These are phyloP conservation scores for Vanacampus margaritifer DNA, from an alignment of 2,113 vertebrate genomes.

Conservation along the genomic window DNA sequence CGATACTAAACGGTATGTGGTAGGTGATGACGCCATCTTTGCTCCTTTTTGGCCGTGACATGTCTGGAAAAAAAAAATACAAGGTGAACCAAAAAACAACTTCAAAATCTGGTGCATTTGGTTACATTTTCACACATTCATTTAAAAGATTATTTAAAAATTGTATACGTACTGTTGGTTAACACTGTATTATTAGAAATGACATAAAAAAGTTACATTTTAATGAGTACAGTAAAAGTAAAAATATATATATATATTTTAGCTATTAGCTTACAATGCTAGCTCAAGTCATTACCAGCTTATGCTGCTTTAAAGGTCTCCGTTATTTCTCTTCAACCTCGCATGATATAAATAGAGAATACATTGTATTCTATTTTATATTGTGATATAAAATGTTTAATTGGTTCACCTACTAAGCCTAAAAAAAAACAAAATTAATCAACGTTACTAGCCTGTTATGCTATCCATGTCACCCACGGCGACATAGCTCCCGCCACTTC, in stretches of 20 bases:
- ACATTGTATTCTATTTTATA: not conserved
- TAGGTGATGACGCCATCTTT: slow-evolving; percentile 34
- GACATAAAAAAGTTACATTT: too few species aligned
- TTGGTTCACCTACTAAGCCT: not conserved
- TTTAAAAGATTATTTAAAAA: not conserved
- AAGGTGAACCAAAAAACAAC: not conserved
- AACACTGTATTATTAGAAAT: too few species aligned
- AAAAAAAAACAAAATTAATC: not conserved
- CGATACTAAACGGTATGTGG: slow-evolving; percentile 15
- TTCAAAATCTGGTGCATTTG: not conserved
- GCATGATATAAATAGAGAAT: not conserved
- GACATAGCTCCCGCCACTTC: not conserved
- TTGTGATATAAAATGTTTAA: not conserved
- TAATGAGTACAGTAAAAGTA: too few species aligned
- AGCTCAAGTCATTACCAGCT: too few species aligned
- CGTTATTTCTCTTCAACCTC: not conserved
- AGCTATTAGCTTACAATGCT: too few species aligned
- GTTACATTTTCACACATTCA: not conserved
- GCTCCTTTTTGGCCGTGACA: slow-evolving; percentile 19
- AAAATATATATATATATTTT: too few species aligned
- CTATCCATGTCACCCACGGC: not conserved
- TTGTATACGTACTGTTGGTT: too few species aligned
- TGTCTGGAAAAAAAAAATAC: slow-evolving; percentile 13
- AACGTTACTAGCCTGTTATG: not conserved
- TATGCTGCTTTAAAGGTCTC: too few species aligned